Base-by-base conservation (phyloP, 2,797 vertebrate genomes). In the Hyperoplus lanceolatus region DNA sequence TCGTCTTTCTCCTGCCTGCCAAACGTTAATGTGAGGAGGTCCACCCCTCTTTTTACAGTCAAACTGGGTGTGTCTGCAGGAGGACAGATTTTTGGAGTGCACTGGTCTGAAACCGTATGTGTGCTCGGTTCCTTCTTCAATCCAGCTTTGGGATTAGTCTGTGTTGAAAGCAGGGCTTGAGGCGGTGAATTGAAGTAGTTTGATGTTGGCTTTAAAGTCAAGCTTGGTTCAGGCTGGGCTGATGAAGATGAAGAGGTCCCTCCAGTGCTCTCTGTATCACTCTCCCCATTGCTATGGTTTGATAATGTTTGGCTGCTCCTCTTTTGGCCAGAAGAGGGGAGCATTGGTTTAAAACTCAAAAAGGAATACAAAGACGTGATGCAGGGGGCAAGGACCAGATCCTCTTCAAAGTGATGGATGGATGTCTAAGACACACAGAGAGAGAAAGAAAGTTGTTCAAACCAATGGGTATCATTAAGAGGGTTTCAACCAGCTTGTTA, bases 21-120 rank as follows among this genome's bases (percentile, higher is more conserved):
- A 0, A 91, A 89, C 1, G 75, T 90, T 50, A 93, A 65, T 0
- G 89, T 90, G 66, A 83, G 58, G 16, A 93, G 80, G 75, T 93
- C 79, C 14, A 93, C 90, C 29, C 21, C 56, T 57, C 0, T 15
- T 41, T 9, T 56, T 18, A 2, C 21, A 13, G 43, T 36, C 46
- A 9, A 6, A 21, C 11, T 0, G 12, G 59, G 15, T 14, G 48
- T 39, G 18, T 54, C 67, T 57, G 16, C 8, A 50, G 60, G 70
- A 36, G 56, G 55, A 54, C 41, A 1, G 45, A 5, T 12, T 5
- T 43, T 15, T 36, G 29, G 29, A 29, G 29, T 29, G 29, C 29
- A 29, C 29, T 29, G 29, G 29, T 29, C 29, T 29, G 29, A 29
- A 29, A 29, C 29, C 29, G 3, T 29, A 29, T 29, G 29, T 29